These are phyloP conservation scores for Callyntrura sp. DNA, from an alignment of 2,888 invertebrate genomes.

Conservation along the genomic window DNA sequence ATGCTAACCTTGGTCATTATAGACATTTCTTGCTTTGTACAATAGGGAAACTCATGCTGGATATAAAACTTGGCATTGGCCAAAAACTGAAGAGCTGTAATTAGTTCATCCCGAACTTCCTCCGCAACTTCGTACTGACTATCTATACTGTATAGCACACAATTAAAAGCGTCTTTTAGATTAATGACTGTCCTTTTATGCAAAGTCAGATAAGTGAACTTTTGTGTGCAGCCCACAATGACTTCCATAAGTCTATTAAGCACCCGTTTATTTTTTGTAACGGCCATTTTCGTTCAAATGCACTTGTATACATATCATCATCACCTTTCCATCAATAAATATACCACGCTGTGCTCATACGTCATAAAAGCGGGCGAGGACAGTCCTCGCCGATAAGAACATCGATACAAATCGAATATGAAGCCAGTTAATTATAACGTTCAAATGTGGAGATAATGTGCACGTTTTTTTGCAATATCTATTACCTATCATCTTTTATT, in stretches of 20 bases:
- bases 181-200: not conserved
- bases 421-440: no score
- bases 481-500: slow-evolving; percentile 80
- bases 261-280: no score
- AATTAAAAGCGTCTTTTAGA: slow-evolving; percentile 13
- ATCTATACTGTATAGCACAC: slow-evolving; percentile 57
- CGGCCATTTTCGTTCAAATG: no score
- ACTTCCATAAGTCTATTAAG: not conserved
- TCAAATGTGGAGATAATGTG: no score
- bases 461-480: not conserved
- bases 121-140: slow-evolving; percentile 81
- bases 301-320: no score
- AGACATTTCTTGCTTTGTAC: slow-evolving; percentile 79
- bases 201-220: not conserved
- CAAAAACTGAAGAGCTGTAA: slow-evolving; percentile 82
- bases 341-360: no score
- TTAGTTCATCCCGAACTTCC: slow-evolving; percentile 82
- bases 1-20: slow-evolving; percentile 80
- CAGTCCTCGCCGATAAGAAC: no score
- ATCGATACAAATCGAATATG: no score
- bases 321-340: no score
- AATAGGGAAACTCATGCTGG: slow-evolving; percentile 82
- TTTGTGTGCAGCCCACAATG: not conserved
- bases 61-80: slow-evolving; percentile 82
- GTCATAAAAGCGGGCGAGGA: no score